Evolutionary conservation across 1,140 invertebrate genomes (phyloP).

Genomic region (Caenorhabditis brenneri): DNA sequence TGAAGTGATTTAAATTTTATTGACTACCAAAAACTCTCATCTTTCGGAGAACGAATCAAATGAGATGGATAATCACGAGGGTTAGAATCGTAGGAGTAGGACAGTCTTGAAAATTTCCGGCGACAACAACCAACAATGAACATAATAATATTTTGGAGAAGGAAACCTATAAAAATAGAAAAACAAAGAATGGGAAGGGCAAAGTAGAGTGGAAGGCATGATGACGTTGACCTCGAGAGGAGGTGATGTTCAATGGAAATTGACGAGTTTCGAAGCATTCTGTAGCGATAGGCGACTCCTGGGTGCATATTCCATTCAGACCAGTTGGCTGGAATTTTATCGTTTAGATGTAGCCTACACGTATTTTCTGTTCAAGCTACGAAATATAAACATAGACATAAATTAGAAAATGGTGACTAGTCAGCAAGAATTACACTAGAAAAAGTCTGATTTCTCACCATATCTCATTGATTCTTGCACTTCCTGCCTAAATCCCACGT

Average conservation of each 20-base stretch:
- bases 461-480: neutral
- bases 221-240: constrained; percentile 11
- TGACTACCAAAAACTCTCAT: neutral
- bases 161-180: neutral
- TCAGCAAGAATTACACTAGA: no score
- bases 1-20: no score
- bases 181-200: constrained; percentile 7
- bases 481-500: neutral
- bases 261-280: neutral
- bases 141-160: neutral
- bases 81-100: neutral
- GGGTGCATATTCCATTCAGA: constrained; percentile 28
- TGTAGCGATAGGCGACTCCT: neutral
- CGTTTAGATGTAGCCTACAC: no score
- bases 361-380: no score
- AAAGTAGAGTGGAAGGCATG: constrained; percentile 1
- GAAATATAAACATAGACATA: neutral
- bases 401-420: no score
- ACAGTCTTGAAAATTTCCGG: neutral
- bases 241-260: constrained; percentile 6
- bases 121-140: neutral
- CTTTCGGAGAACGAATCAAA: constrained; percentile 34
- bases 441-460: neutral
- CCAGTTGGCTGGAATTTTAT: neutral
- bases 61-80: constrained; percentile 18